Percentiles rank a stretch among this genome's conserved stretches.
phyloP scores from a whole-genome alignment of 2,797 vertebrate species.

The Sebastes nivosus region DNA sequence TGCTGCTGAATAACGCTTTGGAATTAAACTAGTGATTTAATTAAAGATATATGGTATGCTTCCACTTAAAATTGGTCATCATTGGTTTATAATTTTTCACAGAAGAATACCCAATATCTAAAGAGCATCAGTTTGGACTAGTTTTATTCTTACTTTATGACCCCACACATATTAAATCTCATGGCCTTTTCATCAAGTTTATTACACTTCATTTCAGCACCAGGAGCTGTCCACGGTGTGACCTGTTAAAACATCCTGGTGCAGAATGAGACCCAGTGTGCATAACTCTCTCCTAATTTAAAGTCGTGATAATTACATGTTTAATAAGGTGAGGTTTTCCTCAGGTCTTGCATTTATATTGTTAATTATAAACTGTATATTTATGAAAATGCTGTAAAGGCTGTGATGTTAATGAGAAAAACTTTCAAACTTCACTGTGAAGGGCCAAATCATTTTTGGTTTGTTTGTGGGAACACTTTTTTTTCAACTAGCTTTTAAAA shows the following conservation, averaged over 20 bases:
- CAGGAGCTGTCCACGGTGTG: slow-evolving; percentile 26
- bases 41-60: neutral
- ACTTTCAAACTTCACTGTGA: neutral
- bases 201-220: slow-evolving; percentile 18
- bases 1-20: neutral
- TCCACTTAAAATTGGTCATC: neutral
- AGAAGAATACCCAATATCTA: neutral
- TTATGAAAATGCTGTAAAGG: neutral
- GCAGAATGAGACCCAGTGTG: neutral
- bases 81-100: neutral
- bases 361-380: neutral
- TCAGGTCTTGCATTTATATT: neutral
- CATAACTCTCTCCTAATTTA: neutral
- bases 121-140: neutral
- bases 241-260: neutral
- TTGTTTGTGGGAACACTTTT: neutral
- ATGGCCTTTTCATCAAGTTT: neutral
- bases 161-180: neutral
- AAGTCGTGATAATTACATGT: neutral
- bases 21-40: neutral
- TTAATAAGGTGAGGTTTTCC: neutral
- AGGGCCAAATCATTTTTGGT: neutral
- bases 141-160: neutral
- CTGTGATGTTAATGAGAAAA: neutral
- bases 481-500: neutral